Percentiles rank a stretch among this genome's conserved stretches.
These are phyloP conservation scores for Chaenogobius annularis DNA, from an alignment of 2,113 vertebrate species.

Conservation along the genomic window DNA sequence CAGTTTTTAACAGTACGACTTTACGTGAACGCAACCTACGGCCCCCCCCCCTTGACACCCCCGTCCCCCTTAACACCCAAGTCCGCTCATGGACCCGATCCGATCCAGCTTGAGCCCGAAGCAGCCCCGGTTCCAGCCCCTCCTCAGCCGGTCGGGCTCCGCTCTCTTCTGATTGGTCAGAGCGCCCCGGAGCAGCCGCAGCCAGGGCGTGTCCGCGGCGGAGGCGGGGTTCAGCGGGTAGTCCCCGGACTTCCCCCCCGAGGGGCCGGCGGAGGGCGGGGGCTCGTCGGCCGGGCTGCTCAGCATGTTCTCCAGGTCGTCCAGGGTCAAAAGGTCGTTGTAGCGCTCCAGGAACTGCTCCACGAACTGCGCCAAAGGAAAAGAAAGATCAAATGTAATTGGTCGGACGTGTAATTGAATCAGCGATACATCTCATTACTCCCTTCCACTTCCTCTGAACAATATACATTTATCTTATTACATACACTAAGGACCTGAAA, in stretches of 20 bases:
- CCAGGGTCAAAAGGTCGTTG: conserved; percentile 78
- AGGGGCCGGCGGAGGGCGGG: conserved; percentile 50
- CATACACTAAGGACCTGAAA: not conserved
- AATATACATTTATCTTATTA: not conserved
- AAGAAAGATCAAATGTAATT: conserved; percentile 38
- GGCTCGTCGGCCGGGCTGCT: conserved; percentile 68
- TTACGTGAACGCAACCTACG: not conserved
- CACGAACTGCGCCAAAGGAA: conserved; percentile 64
- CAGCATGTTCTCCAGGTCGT: conserved; percentile 77
- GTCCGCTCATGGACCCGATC: conserved; percentile 86
- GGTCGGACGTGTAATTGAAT: conserved; percentile 53
- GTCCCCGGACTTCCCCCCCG: conserved; percentile 65
- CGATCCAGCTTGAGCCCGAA: conserved; percentile 88
- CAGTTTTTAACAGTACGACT: not conserved
- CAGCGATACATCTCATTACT: conserved; percentile 62
- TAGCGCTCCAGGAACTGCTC: conserved; percentile 79
- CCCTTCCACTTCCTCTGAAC: conserved; percentile 1
- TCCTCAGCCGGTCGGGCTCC: conserved; percentile 71
- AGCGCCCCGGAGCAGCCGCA: conserved; percentile 76
- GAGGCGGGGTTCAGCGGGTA: conserved; percentile 59
- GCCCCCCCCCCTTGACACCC: not conserved
- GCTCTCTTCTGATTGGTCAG: conserved; percentile 79
- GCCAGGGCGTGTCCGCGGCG: conserved; percentile 67
- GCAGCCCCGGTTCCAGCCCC: conserved; percentile 82
- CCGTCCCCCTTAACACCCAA: conserved; percentile 80